Conservation (phyloP, 23 tunicate genomes). For the Styela clava region DNA sequence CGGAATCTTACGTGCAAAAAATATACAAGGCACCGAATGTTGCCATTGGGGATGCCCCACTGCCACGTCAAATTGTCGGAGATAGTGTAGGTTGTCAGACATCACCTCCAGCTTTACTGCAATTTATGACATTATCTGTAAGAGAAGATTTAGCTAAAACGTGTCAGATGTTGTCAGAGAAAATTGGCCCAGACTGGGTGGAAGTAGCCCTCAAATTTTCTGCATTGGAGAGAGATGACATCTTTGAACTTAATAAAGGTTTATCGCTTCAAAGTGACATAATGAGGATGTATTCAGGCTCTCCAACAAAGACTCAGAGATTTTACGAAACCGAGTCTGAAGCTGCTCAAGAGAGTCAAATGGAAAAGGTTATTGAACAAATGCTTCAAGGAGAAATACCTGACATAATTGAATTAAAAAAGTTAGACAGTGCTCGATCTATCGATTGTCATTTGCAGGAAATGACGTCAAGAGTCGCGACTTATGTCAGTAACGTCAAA, state of each 20-base stretch:
- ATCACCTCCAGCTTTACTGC: not conserved
- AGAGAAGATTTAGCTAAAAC: slow-evolving; percentile 10
- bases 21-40: not conserved
- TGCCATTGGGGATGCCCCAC: not conserved
- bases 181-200: slow-evolving; percentile 39
- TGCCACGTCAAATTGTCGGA: not conserved
- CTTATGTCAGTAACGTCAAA: slow-evolving; percentile 48
- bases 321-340: not conserved
- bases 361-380: slow-evolving; percentile 41
- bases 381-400: slow-evolving; percentile 70
- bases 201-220: slow-evolving; percentile 24
- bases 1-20: not conserved
- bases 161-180: slow-evolving; percentile 29
- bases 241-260: slow-evolving; percentile 42
- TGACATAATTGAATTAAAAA: slow-evolving; percentile 7
- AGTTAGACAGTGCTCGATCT: not conserved
- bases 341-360: not conserved
- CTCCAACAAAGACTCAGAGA: not conserved
- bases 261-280: slow-evolving; percentile 24
- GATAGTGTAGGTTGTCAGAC: slow-evolving; percentile 14
- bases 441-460: slow-evolving; percentile 5
- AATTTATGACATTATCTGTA: slow-evolving; percentile 5
- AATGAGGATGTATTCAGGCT: slow-evolving; percentile 34
- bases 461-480: slow-evolving; percentile 7
- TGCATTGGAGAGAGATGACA: slow-evolving; percentile 30